A percentile compares a stretch with the other conserved stretches of the same genome.
These are phyloP conservation scores for Euthynnus affinis DNA, from an alignment of 2,797 vertebrate species.

Conservation along the genomic window DNA sequence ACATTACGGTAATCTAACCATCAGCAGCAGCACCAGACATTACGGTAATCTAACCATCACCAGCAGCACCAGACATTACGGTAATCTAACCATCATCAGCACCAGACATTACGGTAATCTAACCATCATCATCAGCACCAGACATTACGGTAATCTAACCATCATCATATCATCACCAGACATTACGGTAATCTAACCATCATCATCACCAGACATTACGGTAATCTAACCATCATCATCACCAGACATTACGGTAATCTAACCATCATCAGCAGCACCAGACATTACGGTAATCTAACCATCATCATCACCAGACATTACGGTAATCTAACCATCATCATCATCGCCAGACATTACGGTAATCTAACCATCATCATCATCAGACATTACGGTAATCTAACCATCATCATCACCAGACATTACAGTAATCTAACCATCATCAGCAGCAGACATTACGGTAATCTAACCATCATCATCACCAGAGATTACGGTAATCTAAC, in stretches of 20 bases:
- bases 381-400: background rate
- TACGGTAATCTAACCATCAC: slow-evolving; percentile 66
- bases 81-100: background rate
- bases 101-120: background rate
- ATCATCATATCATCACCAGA: background rate
- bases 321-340: background rate
- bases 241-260: background rate
- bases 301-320: background rate
- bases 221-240: background rate
- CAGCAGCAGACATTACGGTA: too few species aligned
- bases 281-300: slow-evolving; percentile 15
- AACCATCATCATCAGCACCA: slow-evolving; percentile 52
- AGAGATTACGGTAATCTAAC: slow-evolving; percentile 73
- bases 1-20: too few species aligned
- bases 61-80: background rate
- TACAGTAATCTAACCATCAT: background rate
- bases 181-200: background rate
- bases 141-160: slow-evolving; percentile 72
- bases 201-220: background rate
- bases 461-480: background rate
- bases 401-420: background rate
- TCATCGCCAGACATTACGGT: too few species aligned
- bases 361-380: background rate
- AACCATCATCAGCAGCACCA: too few species aligned
- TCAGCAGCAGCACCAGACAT: slow-evolving; percentile 33